Evolutionary conservation across 2,797 vertebrate genomes (phyloP), one percentile per base, ranked within the genome.

Genomic region (Argya squamiceps): DNA sequence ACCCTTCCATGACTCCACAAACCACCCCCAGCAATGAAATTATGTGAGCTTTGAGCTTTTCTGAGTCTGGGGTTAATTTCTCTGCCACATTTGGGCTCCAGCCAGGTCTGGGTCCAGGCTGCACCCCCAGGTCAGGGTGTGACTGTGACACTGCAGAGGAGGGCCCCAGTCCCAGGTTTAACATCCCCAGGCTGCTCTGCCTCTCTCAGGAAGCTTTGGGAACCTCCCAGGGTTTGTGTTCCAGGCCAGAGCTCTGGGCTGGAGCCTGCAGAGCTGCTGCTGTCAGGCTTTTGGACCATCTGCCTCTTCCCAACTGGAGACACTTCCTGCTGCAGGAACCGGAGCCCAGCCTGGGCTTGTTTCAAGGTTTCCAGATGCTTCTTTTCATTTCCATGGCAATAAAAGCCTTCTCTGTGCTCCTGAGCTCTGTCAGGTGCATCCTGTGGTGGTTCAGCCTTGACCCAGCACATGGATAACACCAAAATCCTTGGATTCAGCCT

Each of bases 351-450:
- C 67, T 89, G 81, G 50, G 47, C 32, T 69, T 50, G 3, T 73
- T 91, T 95, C 89, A 88, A 71, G 88, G 79, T 60, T 95, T 85
- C 78, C 91, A 92, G 90, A 70, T 53, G 41, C 70, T 82, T 87
- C 80, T 63, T 68, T 65, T 43, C 34, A 81, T 76, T 36, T 34
- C 30, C 62, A 70, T 7, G 1, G 60, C 75, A 74, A 88, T 78
- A 37, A 93, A 96, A 21, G 14, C 63, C 7, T 84, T 64, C 80
- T 43, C 62, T 37, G 63, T 4, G 44, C 62, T 75, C 62, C 82
- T 3, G 5, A 58, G 69, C 73, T 70, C 60, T 64, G 37, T 14
- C 85, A 83, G 76, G 79, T 92, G 58, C 73, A 23, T 8, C 13
- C 36, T 1, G 1, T 22, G 14, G 20, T 63, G 53, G 10, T 65